Evolutionary conservation across 2,797 vertebrate genomes (phyloP).

Genomic region (Pogonophryne albipinna): DNA sequence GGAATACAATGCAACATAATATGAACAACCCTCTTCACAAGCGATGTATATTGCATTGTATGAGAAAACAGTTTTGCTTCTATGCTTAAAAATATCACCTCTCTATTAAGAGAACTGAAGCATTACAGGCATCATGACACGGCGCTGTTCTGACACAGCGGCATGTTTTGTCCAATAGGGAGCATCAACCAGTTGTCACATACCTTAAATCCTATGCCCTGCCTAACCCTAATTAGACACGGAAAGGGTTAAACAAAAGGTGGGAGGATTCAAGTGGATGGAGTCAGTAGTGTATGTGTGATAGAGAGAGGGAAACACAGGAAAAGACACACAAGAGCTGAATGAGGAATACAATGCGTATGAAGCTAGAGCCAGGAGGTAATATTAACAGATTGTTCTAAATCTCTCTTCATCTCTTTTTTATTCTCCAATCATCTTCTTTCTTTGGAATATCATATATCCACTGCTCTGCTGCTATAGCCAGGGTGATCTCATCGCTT

Average conservation of each 20-base stretch:
- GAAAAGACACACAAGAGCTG: slow-evolving; percentile 33
- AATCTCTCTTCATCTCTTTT: slow-evolving; percentile 29
- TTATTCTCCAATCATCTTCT: slow-evolving; percentile 8
- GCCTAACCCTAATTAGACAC: slow-evolving; percentile 30
- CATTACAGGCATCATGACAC: slow-evolving; percentile 39
- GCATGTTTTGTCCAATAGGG: slow-evolving; percentile 15
- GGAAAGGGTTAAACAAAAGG: slow-evolving; percentile 70
- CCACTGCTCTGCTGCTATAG: slow-evolving; percentile 26
- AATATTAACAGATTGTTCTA: slow-evolving; percentile 6
- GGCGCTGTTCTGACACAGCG: slow-evolving; percentile 16
- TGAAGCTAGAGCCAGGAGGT: slow-evolving; percentile 36
- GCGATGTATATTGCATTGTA: not conserved
- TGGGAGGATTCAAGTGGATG: slow-evolving; percentile 46
- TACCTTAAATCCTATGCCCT: slow-evolving; percentile 43
- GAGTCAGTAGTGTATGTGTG: slow-evolving; percentile 50
- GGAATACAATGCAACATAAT: slow-evolving; percentile 2
- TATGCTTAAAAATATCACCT: not conserved
- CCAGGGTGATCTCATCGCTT: slow-evolving; percentile 38
- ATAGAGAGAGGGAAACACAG: slow-evolving; percentile 30
- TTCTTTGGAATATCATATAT: not conserved
- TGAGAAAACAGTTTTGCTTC: slow-evolving; percentile 6
- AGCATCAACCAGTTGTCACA: slow-evolving; percentile 53
- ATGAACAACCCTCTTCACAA: not conserved
- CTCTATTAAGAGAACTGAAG: slow-evolving; percentile 8
- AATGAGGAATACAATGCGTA: slow-evolving; percentile 5